These are phyloP conservation scores for Psittacara wagleri DNA, from an alignment of 2,113 vertebrate genomes.

Conservation along the genomic window DNA sequence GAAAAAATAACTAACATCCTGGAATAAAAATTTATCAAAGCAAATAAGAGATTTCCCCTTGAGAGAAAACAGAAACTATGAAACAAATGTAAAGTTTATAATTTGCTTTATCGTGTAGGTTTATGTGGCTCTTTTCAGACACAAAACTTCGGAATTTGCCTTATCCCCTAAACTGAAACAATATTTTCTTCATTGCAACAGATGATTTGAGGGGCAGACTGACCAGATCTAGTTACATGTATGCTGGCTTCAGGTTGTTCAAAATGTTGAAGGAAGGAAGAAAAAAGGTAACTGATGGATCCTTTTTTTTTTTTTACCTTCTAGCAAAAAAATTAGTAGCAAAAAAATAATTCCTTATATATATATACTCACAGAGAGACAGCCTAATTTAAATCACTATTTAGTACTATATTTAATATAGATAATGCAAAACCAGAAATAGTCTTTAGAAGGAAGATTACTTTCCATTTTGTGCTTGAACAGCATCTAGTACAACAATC, in stretches of 20 bases:
- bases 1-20: neutral
- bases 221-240: neutral
- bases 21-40: neutral
- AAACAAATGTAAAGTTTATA: neutral
- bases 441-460: neutral
- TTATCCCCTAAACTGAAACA: neutral
- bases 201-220: neutral
- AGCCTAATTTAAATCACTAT: neutral
- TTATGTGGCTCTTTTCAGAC: neutral
- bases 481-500: neutral
- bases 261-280: neutral
- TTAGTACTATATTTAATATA: neutral
- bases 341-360: neutral
- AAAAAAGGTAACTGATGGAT: neutral
- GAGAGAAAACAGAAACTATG: neutral
- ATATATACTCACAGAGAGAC: rapidly evolving
- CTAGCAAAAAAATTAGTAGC: neutral
- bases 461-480: neutral
- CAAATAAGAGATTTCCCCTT: neutral
- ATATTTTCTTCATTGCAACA: rapidly evolving
- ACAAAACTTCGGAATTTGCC: neutral
- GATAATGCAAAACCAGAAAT: neutral
- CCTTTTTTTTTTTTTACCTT: neutral
- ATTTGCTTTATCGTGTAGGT: neutral
- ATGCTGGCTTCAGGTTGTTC: neutral